A percentile compares a stretch with the other conserved stretches of the same genome.
Evolutionary conservation across 2,113 vertebrate species (phyloP).

Genomic region (Seriola aureovittata): DNA sequence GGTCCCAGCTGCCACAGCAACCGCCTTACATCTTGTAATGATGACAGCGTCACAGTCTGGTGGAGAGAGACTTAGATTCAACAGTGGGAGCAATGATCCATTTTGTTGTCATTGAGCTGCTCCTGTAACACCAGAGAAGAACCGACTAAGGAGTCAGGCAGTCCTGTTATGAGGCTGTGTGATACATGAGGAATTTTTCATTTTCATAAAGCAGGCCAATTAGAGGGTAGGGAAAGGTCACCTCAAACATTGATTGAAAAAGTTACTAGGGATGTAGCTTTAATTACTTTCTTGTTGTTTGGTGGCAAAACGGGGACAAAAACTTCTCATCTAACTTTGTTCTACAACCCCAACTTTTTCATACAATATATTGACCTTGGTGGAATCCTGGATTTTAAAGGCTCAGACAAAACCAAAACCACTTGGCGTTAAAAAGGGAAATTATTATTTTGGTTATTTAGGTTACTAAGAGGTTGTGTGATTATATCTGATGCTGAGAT

Average conservation of each 20-base stretch:
- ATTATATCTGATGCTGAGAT: too few species aligned
- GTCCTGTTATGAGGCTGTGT: neutral
- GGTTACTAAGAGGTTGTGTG: too few species aligned
- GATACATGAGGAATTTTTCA: neutral
- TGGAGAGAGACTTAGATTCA: slow-evolving; percentile 32
- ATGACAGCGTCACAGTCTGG: slow-evolving; percentile 33
- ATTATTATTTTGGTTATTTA: too few species aligned
- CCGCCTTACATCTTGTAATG: slow-evolving; percentile 17
- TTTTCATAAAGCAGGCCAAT: neutral
- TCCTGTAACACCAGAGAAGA: neutral
- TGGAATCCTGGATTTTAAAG: too few species aligned
- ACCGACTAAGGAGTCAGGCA: neutral
- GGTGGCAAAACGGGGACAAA: too few species aligned
- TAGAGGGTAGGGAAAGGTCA: neutral
- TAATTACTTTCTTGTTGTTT: neutral
- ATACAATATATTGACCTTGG: too few species aligned
- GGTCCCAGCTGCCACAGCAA: neutral
- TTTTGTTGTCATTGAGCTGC: neutral
- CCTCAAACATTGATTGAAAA: neutral
- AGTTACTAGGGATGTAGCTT: neutral
- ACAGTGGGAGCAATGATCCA: slow-evolving; percentile 13
- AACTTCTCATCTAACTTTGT: too few species aligned
- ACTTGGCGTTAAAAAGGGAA: too few species aligned
- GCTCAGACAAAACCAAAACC: too few species aligned
- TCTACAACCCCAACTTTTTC: too few species aligned